Percentiles rank a stretch among this genome's conserved stretches.
These are phyloP conservation scores for Equus quagga DNA, from an alignment of 2,113 vertebrate species.

Conservation along the genomic window DNA sequence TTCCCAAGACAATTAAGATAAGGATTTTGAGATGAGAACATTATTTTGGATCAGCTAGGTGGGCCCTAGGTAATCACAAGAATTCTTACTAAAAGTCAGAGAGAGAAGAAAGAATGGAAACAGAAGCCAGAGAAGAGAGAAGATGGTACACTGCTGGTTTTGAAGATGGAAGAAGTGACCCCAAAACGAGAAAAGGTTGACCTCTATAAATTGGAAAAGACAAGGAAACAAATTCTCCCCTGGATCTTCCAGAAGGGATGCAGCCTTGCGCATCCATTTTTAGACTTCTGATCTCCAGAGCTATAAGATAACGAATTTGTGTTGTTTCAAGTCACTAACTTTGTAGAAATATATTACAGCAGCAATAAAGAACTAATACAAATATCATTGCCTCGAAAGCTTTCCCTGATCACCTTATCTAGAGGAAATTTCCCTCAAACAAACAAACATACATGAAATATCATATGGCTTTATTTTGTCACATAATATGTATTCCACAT, in stretches of 20 bases:
- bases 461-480: neutral
- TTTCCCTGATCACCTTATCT: neutral
- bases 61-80: neutral
- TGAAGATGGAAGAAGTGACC: neutral
- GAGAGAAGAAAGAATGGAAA: neutral
- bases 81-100: neutral
- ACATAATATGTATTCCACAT: neutral
- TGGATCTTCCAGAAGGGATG: neutral
- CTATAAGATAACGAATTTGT: neutral
- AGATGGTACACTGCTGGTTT: neutral
- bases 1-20: neutral
- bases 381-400: neutral
- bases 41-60: neutral
- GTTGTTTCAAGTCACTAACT: neutral
- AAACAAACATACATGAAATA: neutral
- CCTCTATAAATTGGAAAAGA: neutral
- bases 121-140: neutral
- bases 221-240: neutral
- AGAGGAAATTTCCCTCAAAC: neutral
- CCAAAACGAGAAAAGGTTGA: neutral
- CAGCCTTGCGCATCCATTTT: neutral
- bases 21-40: neutral
- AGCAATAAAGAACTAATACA: neutral
- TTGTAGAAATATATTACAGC: neutral
- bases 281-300: neutral